phyloP scores from a whole-genome alignment of 2,113 vertebrate species.

The Calyptommatus sinebrachiatus region DNA sequence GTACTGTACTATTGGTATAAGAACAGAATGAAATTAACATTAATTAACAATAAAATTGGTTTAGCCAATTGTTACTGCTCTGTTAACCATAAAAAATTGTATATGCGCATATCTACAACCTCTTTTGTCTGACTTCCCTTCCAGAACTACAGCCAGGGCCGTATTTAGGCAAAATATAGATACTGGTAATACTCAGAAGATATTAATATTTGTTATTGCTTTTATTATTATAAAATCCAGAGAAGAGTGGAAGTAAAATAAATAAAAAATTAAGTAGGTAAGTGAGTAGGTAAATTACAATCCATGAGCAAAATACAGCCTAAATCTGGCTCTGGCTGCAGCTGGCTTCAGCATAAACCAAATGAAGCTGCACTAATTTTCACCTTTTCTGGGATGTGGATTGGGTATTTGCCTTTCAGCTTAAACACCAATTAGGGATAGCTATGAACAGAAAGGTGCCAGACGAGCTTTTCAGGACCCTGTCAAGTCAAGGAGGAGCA shows the following conservation, averaged over 20 bases:
- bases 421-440: slow-evolving; percentile 37
- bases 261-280: too few species aligned
- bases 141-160: slow-evolving; percentile 32
- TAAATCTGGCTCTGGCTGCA: not conserved
- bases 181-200: too few species aligned
- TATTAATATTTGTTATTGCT: too few species aligned
- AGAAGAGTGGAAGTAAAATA: too few species aligned
- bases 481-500: slow-evolving; percentile 44
- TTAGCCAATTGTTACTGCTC: not conserved
- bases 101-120: not conserved
- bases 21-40: not conserved
- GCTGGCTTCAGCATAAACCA: slow-evolving; percentile 40
- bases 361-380: slow-evolving; percentile 42
- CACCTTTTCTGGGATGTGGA: slow-evolving; percentile 61
- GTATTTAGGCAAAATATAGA: too few species aligned
- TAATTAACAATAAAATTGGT: not conserved
- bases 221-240: too few species aligned
- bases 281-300: too few species aligned
- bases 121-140: slow-evolving; percentile 20
- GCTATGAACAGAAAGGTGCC: slow-evolving; percentile 52
- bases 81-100: not conserved
- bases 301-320: too few species aligned
- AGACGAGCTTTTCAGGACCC: slow-evolving; percentile 49
- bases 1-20: not conserved
- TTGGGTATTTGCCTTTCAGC: slow-evolving; percentile 46